Base-by-base conservation (phyloP, 64 coral and sea anemone species). In the Montipora foliosa region DNA sequence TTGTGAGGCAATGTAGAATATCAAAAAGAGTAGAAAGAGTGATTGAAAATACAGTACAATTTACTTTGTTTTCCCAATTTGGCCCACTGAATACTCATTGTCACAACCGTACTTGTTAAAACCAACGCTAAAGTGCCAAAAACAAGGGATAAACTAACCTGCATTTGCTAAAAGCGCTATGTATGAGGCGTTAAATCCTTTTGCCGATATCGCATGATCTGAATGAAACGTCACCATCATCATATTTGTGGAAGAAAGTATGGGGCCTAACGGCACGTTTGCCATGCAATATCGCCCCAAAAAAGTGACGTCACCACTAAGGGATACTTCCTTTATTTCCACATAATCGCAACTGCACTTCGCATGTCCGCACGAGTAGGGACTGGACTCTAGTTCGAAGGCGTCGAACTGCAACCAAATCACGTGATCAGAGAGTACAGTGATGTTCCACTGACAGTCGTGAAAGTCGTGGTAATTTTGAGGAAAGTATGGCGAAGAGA, bases 401-500 rank as follows among this genome's bases (percentile, higher is more conserved):
- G 84, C 87, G 59, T 75, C 66, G 72, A 94, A 94, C 13, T 66
- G 70, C 49, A 94, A 79, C 0, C 87, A 15, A 17, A 94, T 79
- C 70, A 90, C 87, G 58, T 90, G 44, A 89, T 49, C 87, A 19
- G 9, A 16, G 5, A 79, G 71, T 12, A 76, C 93, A 4, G 93
- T 94, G 49, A 94, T 90, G 16, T 44, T 84, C 93, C 93, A 94
- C 47, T 66, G 53, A 64, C 93, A 94, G 4, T 21, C 70, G 83
- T 83, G 88, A 75, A 37, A 37, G 50, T 88, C 72, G 19, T 74
- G 79, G 70, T 94, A 94, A 59, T 94, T 84, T 9, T 61, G 44
- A 5, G 93, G 93, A 17, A 78, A 94, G 68, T 83, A 90, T 52
- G 93, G 93, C 13, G 93, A 94, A 10, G 81, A 68, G 9, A 94